These are phyloP conservation scores for Carettochelys insculpta DNA, from an alignment of 2,113 vertebrate species.

Conservation along the genomic window DNA sequence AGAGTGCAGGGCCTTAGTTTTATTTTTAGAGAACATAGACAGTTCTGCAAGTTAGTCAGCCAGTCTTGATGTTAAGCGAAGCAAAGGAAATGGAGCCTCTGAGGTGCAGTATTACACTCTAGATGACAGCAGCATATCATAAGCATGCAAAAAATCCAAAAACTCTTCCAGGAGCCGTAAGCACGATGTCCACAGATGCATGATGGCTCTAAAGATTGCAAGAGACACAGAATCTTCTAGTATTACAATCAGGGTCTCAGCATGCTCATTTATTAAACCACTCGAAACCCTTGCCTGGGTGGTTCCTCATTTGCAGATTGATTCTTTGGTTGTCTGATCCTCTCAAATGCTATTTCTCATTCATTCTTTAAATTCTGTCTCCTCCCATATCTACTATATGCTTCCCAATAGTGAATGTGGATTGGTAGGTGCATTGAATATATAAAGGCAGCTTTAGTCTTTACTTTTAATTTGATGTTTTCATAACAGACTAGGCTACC, in stretches of 20 bases:
- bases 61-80: background rate
- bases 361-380: background rate
- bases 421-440: background rate
- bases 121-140: background rate
- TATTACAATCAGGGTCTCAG: background rate
- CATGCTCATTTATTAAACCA: background rate
- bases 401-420: background rate
- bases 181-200: background rate
- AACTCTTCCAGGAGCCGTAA: background rate
- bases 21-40: background rate
- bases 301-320: constrained; percentile 16
- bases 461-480: constrained; percentile 16
- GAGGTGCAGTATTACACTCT: background rate
- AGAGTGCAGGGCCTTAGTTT: background rate
- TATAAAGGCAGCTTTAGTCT: background rate
- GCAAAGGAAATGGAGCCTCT: background rate
- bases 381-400: constrained; percentile 17
- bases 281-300: background rate
- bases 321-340: constrained; percentile 11
- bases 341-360: constrained; percentile 9
- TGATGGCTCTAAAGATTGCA: background rate
- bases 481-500: background rate
- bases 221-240: background rate
- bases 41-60: background rate
- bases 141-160: background rate